A percentile compares a stretch with the other conserved stretches of the same genome.
These are phyloP conservation scores for Adrianichthys oophorus DNA, from an alignment of 2,797 vertebrate species.

Conservation along the genomic window DNA sequence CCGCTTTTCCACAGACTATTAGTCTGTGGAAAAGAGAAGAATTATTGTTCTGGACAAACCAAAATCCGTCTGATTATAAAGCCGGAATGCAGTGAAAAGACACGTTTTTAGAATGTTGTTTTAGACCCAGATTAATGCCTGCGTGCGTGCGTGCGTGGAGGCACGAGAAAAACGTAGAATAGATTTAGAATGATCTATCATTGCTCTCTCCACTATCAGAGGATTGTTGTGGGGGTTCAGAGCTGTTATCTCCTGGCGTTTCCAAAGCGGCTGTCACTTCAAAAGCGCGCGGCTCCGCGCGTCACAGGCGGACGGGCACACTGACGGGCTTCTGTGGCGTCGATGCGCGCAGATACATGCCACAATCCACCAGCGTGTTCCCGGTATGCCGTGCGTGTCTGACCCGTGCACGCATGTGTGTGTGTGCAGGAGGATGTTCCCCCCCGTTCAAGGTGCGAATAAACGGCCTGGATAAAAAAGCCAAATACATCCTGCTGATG, in stretches of 20 bases:
- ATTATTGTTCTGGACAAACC: background rate
- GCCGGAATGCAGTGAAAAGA: background rate
- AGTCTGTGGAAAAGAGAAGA: background rate
- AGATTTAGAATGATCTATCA: slow-evolving; percentile 1
- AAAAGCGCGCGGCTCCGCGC: slow-evolving; percentile 42
- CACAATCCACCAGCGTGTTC: background rate
- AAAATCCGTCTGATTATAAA: background rate
- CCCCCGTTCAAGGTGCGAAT: slow-evolving; percentile 97
- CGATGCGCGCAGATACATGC: background rate
- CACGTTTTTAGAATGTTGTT: background rate
- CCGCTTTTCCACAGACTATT: slow-evolving; percentile 3
- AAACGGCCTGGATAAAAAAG: slow-evolving; percentile 96
- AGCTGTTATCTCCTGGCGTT: slow-evolving; percentile 46
- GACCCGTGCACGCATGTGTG: slow-evolving; percentile 26
- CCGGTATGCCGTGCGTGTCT: slow-evolving; percentile 15
- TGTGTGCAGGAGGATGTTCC: slow-evolving; percentile 92
- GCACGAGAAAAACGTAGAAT: background rate
- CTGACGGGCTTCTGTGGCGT: background rate
- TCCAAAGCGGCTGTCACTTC: slow-evolving; percentile 73
- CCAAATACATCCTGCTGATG: slow-evolving; percentile 97
- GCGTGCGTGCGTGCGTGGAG: too few relatives aligned
- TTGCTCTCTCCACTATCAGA: background rate
- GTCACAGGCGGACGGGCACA: background rate
- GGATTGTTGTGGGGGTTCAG: background rate
- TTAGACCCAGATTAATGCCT: background rate